Base-by-base conservation (phyloP, 2,888 invertebrate species). In the Drosophila paramelanica region DNA sequence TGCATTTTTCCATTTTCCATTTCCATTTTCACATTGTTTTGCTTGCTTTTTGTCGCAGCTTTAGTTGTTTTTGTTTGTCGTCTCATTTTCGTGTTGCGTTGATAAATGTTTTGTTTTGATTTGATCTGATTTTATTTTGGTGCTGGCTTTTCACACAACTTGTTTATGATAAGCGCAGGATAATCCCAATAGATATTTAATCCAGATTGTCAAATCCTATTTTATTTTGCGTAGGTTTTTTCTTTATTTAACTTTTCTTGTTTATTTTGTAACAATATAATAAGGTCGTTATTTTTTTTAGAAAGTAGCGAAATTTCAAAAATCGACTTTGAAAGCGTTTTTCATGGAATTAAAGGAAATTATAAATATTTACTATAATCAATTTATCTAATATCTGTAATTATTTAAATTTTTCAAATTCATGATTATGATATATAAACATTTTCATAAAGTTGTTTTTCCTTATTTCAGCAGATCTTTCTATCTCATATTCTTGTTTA, bases 31-130 rank as follows among this genome's bases (percentile, higher is more conserved):
- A 61, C 46, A 31, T 31, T 14, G 20, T 46, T 59, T 67, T 45
- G 20, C 53, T 65, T 52, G 43, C 55, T 8, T 61, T 47, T 67
- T 67, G 64, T 46, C 79, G 33, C 52, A 50, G 56, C 43, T 57
- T 68, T 60, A 25, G 57, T 52, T 41, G 47, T 66, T 57, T 57
- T 51, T 31, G 6, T 10, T 8, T 31, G 31, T 31, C 58, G 20
- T 68, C 49, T 55, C 47, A 13, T 57, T 46, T 52, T 23, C 51
- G 50, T 59, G 55, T 77, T 64, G 73, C 81, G 52, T 74, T 91
- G 90, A 90, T 85, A 82, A 81, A 91, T 90, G 90, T 68, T 89
- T 90, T 89, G 90, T 90, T 91, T 88, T 84, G 83, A 90, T 90
- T 81, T 75, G 60, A 39, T 78, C 73, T 81, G 82, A 86, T 77